Conservation (phyloP, 1,140 invertebrate genomes). For the Euura saliciscinereae region DNA sequence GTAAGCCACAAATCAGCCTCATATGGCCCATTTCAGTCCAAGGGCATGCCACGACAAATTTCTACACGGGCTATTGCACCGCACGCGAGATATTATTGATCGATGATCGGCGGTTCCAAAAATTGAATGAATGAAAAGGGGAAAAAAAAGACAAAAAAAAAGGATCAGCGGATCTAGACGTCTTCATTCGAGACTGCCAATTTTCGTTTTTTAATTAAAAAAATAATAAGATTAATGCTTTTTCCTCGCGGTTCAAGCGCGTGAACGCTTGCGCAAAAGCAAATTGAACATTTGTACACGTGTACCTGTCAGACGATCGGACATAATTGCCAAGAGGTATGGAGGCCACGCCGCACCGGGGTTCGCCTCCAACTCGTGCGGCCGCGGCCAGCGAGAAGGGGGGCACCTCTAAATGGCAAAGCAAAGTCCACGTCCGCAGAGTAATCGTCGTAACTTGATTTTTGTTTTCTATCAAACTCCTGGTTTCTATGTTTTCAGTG, state of each 20-base stretch:
- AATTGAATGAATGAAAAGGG: background rate
- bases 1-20: too few species aligned
- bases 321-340: constrained; percentile 27
- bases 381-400: too few species aligned
- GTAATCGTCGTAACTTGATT: too few species aligned
- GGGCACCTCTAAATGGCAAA: background rate
- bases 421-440: background rate
- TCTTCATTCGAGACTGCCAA: constrained; percentile 14
- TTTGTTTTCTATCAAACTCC: too few species aligned
- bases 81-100: too few species aligned
- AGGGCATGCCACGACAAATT: too few species aligned
- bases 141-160: too few species aligned
- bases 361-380: too few species aligned
- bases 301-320: constrained; percentile 30
- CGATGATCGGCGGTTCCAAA: background rate
- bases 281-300: constrained; percentile 38
- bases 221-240: constrained; percentile 39
- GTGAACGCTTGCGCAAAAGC: constrained; percentile 7
- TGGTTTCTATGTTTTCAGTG: too few species aligned
- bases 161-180: background rate
- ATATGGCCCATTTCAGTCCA: too few species aligned
- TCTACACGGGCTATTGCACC: too few species aligned
- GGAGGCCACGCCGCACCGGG: too few species aligned
- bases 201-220: constrained; percentile 31
- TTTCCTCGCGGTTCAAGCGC: constrained; percentile 14